Evolutionary conservation across 2,113 vertebrate species (phyloP).

Genomic region (Telmatochromis brachygnathus): DNA sequence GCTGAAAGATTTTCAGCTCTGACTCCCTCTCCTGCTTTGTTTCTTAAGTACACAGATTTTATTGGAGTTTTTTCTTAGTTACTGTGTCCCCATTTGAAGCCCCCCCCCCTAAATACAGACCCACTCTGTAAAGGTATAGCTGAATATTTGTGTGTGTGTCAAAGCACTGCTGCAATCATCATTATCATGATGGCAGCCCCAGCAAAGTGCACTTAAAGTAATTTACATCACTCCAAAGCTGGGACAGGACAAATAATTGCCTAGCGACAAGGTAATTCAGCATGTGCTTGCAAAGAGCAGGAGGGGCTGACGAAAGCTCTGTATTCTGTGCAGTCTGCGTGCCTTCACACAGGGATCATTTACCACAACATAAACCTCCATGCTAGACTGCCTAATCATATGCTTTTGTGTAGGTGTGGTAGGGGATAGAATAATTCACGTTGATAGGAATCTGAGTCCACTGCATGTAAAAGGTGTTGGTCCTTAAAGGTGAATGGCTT

Average conservation of each 20-base stretch:
- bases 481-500: neutral
- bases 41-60: conserved; percentile 32
- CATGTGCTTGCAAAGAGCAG: conserved; percentile 11
- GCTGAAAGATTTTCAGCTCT: neutral
- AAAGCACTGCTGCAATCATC: conserved; percentile 59
- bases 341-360: conserved; percentile 58
- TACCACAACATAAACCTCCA: conserved; percentile 43
- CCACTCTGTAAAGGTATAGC: conserved; percentile 45
- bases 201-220: conserved; percentile 77
- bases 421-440: neutral
- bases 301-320: neutral
- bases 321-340: conserved; percentile 20
- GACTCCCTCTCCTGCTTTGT: conserved; percentile 2
- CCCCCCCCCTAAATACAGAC: conserved; percentile 14
- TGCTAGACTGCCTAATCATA: conserved; percentile 40
- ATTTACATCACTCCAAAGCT: conserved; percentile 72
- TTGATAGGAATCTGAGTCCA: neutral
- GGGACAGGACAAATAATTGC: conserved; percentile 74
- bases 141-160: conserved; percentile 58
- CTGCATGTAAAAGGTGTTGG: neutral
- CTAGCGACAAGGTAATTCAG: conserved; percentile 65
- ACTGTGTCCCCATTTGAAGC: neutral
- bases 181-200: conserved; percentile 65
- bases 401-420: conserved; percentile 27
- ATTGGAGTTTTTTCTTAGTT: conserved; percentile 4